phyloP scores from a whole-genome alignment of 2,888 invertebrate genomes.

The Hyposoter dolosus region DNA sequence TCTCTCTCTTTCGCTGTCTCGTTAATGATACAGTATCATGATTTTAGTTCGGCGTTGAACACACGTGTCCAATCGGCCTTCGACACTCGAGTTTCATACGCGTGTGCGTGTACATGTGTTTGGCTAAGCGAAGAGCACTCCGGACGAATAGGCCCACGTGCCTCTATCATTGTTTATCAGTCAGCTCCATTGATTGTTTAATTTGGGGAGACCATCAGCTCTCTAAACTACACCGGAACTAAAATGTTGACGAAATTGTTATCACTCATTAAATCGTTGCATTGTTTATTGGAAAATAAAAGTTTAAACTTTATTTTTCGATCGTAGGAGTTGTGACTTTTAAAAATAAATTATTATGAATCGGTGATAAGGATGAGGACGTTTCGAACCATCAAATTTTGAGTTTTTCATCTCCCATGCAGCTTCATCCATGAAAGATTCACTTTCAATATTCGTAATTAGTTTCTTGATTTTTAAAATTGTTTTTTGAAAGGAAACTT shows the following conservation, averaged over 20 bases:
- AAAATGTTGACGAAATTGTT: constrained; percentile 27
- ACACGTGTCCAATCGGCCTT: constrained; percentile 80
- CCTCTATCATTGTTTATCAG: constrained; percentile 73
- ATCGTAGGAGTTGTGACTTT: not conserved
- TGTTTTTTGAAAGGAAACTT: too few relatives aligned
- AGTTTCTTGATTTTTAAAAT: not conserved
- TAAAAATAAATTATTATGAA: not conserved
- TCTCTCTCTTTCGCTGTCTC: constrained; percentile 14
- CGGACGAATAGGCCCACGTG: constrained; percentile 59
- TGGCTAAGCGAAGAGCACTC: constrained; percentile 80
- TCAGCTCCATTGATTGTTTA: constrained; percentile 76
- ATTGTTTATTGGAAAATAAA: not conserved
- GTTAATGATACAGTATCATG: constrained; percentile 80
- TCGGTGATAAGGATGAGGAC: not conserved
- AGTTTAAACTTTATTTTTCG: not conserved
- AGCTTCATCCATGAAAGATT: not conserved
- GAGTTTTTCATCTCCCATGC: too few relatives aligned
- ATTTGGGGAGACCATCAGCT: constrained; percentile 49
- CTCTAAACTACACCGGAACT: constrained; percentile 7
- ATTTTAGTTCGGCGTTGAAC: constrained; percentile 79
- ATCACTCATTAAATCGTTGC: not conserved
- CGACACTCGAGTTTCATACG: constrained; percentile 62
- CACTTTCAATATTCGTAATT: not conserved
- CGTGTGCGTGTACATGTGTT: constrained; percentile 75
- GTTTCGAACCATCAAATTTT: not conserved